Evolutionary conservation across 2,888 invertebrate genomes (phyloP).

Genomic region (Ariolimax columbianus): DNA sequence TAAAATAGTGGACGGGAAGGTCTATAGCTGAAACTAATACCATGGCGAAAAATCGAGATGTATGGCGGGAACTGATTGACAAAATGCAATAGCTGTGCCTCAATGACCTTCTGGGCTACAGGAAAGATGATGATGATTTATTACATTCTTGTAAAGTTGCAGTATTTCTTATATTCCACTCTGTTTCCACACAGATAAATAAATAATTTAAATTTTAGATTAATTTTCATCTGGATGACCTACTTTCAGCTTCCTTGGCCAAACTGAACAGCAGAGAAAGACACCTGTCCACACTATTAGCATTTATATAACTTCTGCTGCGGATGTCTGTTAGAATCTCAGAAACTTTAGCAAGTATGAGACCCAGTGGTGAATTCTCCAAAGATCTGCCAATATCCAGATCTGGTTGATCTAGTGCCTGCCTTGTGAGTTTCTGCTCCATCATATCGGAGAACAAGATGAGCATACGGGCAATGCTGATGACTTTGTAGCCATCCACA

Average conservation of each 20-base stretch:
- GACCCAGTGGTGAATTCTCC: constrained; percentile 32
- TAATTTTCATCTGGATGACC: background rate
- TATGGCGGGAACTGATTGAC: too few species aligned
- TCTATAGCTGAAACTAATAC: too few species aligned
- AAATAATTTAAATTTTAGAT: too few species aligned
- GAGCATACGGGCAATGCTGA: constrained; percentile 46
- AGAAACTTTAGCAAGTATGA: constrained; percentile 15
- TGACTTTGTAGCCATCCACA: constrained; percentile 37
- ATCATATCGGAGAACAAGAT: constrained; percentile 40
- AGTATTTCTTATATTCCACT: too few species aligned
- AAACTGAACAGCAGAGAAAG: constrained; percentile 46
- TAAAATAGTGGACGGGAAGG: too few species aligned
- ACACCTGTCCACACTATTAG: constrained; percentile 28
- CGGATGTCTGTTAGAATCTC: constrained; percentile 27
- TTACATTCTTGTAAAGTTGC: too few species aligned
- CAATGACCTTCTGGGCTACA: too few species aligned
- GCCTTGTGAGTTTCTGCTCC: constrained; percentile 11
- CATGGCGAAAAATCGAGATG: too few species aligned
- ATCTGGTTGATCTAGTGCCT: background rate
- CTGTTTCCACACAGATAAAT: too few species aligned
- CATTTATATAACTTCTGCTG: constrained; percentile 36
- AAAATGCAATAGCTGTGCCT: too few species aligned
- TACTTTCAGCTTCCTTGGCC: constrained; percentile 40
- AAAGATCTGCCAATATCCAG: constrained; percentile 2
- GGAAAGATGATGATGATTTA: too few species aligned